phyloP scores from a whole-genome alignment of 2,888 invertebrate species.

The Carabus problematicus region DNA sequence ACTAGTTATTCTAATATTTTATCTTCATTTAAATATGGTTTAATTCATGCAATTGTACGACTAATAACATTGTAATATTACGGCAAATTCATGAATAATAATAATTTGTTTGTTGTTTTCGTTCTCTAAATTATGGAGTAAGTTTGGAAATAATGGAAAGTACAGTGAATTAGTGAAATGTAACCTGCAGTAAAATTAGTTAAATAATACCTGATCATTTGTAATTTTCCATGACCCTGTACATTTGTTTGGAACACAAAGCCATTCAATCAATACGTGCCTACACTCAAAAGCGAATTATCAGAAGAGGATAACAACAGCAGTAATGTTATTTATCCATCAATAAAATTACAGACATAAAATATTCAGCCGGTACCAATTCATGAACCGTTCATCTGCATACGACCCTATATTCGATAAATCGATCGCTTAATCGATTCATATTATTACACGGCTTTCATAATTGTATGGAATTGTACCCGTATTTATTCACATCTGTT shows the following conservation, averaged over 20 bases:
- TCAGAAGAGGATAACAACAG: slow-evolving; percentile 29
- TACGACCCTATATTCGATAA: slow-evolving; percentile 25
- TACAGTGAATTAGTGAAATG: no score
- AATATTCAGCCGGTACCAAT: slow-evolving; percentile 38
- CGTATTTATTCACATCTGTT: no score
- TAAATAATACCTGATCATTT: no score
- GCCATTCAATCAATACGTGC: background rate
- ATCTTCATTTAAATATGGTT: background rate
- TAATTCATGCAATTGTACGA: background rate
- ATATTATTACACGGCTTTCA: slow-evolving; percentile 18
- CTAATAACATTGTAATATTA: background rate
- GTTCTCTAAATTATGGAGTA: no score
- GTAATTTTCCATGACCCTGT: slow-evolving; percentile 21
- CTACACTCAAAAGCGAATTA: slow-evolving; percentile 36
- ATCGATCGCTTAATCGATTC: slow-evolving; percentile 38
- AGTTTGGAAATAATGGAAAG: no score
- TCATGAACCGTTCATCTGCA: slow-evolving; percentile 27
- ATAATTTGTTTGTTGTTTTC: no score
- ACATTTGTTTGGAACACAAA: background rate
- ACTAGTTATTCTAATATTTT: background rate
- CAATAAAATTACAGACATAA: slow-evolving; percentile 39
- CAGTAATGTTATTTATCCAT: slow-evolving; percentile 42
- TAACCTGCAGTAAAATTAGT: no score
- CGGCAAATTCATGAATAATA: no score
- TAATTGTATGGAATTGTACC: no score